Conservation (phyloP, 2,888 invertebrate species). For the Drosophila nr. medialis region DNA sequence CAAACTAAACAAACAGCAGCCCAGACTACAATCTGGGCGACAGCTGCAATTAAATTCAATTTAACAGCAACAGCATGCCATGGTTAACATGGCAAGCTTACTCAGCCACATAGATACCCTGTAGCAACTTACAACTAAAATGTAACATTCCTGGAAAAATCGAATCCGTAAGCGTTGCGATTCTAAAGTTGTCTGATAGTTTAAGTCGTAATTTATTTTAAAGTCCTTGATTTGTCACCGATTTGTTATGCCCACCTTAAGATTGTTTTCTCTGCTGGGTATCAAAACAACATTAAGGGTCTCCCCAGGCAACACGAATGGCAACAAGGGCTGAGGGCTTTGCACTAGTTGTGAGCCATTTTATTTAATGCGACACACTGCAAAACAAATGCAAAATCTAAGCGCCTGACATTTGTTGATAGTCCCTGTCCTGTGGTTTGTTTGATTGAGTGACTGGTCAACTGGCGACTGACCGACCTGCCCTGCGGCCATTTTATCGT, state of each 20-base stretch:
- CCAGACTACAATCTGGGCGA: constrained; percentile 10
- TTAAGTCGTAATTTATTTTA: not conserved
- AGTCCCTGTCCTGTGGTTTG: constrained; percentile 36
- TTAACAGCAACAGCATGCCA: constrained; percentile 46
- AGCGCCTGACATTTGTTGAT: constrained; percentile 55
- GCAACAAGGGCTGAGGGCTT: constrained; percentile 35
- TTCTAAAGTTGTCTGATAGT: not conserved
- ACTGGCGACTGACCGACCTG: constrained; percentile 27
- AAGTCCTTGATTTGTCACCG: not conserved
- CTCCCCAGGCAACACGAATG: constrained; percentile 1
- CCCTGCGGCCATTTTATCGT: constrained; percentile 37
- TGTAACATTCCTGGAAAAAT: not conserved
- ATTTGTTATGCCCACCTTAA: not conserved
- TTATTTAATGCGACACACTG: constrained; percentile 46
- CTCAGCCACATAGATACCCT: constrained; percentile 16
- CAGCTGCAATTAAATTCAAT: constrained; percentile 77
- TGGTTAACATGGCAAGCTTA: not conserved
- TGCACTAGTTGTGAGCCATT: constrained; percentile 30
- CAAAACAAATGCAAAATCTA: constrained; percentile 49
- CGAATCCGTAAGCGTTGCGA: not conserved
- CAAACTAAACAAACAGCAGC: constrained; percentile 49
- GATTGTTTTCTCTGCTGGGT: not conserved
- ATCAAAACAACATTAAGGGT: constrained; percentile 23
- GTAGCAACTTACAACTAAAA: not conserved
- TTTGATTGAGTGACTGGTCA: constrained; percentile 63